Conservation (phyloP, 2,113 vertebrate species). For the Talpa occidentalis region DNA sequence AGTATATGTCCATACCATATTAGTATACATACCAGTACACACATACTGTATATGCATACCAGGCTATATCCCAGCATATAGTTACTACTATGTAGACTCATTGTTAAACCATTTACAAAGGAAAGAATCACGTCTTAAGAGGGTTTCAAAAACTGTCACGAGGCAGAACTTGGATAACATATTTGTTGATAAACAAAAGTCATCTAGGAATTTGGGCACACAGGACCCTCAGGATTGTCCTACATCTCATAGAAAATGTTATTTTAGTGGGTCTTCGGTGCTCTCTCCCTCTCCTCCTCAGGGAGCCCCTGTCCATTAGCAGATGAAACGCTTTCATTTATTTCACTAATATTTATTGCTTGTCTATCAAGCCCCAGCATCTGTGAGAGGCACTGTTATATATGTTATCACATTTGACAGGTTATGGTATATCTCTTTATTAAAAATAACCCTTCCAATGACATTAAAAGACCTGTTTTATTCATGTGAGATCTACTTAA, state of each 20-base stretch:
- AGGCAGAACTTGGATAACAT: neutral
- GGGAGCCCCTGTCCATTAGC: neutral
- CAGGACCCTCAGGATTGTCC: neutral
- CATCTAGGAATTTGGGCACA: neutral
- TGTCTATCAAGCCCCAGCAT: too few species aligned
- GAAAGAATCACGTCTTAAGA: neutral
- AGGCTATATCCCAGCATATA: too few species aligned
- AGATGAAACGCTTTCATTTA: neutral
- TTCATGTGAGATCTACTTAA: neutral
- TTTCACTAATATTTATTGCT: neutral
- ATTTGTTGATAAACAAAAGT: neutral
- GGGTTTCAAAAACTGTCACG: neutral
- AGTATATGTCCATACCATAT: too few species aligned
- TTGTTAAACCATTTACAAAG: neutral
- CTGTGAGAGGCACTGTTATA: too few species aligned
- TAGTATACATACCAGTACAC: neutral
- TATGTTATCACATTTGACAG: neutral
- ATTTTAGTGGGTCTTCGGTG: neutral
- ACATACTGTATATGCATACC: neutral
- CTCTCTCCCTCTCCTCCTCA: neutral
- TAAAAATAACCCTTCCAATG: neutral
- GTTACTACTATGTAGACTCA: neutral
- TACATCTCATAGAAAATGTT: neutral
- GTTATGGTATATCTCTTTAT: neutral
- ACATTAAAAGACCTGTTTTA: neutral